Conservation (phyloP, 2,888 invertebrate genomes). For the Eupithecia inturbata region DNA sequence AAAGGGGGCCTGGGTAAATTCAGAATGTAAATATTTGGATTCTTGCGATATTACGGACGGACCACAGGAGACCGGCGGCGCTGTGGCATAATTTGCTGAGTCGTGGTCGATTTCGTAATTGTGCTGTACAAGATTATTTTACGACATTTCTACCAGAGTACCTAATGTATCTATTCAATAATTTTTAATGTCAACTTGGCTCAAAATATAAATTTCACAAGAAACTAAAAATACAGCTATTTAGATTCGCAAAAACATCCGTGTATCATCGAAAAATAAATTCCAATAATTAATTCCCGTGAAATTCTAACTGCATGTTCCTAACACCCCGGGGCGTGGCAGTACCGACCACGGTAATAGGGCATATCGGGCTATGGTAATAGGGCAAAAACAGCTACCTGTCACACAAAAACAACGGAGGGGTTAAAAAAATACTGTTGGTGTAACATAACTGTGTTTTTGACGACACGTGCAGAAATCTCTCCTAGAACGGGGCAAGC, state of each 20-base stretch:
- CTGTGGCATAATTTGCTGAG: not conserved
- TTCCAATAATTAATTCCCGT: conserved; percentile 76
- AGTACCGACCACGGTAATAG: conserved; percentile 51
- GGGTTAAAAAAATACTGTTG: conserved; percentile 37
- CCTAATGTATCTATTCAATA: no score
- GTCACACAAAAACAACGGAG: conserved; percentile 26
- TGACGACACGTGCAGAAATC: conserved; percentile 39
- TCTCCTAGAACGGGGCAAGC: conserved; percentile 9
- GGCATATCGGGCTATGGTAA: conserved; percentile 43
- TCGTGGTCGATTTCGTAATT: not conserved
- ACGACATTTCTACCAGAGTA: not conserved
- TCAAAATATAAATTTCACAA: not conserved
- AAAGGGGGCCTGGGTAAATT: not conserved
- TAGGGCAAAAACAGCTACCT: conserved; percentile 22
- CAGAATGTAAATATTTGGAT: not conserved
- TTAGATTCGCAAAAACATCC: conserved; percentile 3
- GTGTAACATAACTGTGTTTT: conserved; percentile 44
- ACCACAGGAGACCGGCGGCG: not conserved
- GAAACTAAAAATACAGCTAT: not conserved
- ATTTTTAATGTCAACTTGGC: no score
- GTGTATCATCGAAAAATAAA: conserved; percentile 33
- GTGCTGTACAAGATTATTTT: not conserved
- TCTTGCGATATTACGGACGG: not conserved
- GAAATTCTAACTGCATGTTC: conserved; percentile 64
- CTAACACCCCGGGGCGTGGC: conserved; percentile 57